Evolutionary conservation across 2,888 invertebrate genomes (phyloP).

Genomic region (Adelognathus sp.): DNA sequence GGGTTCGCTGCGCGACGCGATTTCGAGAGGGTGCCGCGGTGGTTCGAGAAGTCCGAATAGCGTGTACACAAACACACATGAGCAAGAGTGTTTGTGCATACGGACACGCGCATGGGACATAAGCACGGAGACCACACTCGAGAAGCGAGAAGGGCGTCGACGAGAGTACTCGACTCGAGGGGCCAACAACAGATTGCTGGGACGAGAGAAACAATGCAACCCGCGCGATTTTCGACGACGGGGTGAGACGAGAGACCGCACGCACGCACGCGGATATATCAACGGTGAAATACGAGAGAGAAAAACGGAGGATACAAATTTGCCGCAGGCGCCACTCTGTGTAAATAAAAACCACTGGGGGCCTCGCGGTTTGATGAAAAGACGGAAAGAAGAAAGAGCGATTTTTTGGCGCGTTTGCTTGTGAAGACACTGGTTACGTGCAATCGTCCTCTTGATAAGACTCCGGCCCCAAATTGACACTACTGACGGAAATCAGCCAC

Average conservation of each 20-base stretch:
- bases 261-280: constrained; percentile 41
- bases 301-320: background rate
- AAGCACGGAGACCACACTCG: constrained; percentile 36
- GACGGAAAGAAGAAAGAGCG: constrained; percentile 45
- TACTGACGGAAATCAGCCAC: too few species aligned
- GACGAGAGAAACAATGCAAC: constrained; percentile 76
- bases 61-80: constrained; percentile 53
- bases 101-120: constrained; percentile 7
- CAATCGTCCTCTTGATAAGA: constrained; percentile 37
- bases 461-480: constrained; percentile 14
- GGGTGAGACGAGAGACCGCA: constrained; percentile 30
- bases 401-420: constrained; percentile 41
- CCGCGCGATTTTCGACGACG: constrained; percentile 41
- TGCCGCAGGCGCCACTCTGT: constrained; percentile 54
- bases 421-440: constrained; percentile 56
- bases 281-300: constrained; percentile 41
- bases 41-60: constrained; percentile 43
- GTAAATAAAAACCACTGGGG: constrained; percentile 40
- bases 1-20: constrained; percentile 48
- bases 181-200: constrained; percentile 78
- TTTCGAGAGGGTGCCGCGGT: constrained; percentile 61
- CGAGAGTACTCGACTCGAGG: constrained; percentile 77
- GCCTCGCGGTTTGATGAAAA: constrained; percentile 51
- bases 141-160: constrained; percentile 59
- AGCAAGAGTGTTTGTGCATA: constrained; percentile 64